Base-by-base conservation (phyloP, 1,140 invertebrate species). In the Chrysomallon squamiferum region DNA sequence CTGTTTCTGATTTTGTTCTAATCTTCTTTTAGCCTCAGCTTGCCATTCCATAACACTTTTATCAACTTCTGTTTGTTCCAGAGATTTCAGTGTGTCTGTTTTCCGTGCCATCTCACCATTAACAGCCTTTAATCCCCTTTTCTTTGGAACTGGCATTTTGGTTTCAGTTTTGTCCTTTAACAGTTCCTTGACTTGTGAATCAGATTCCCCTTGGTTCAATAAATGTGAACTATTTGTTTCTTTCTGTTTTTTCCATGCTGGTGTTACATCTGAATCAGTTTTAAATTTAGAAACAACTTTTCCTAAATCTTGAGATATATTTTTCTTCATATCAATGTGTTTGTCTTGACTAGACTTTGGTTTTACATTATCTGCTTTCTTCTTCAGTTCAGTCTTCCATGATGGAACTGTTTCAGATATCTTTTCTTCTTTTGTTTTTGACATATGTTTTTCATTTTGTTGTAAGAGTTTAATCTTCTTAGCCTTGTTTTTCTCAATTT, bases 1-100 rank as follows among this genome's bases (percentile, higher is more conserved):
- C 11, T 50, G 56, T 25, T 22, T 57, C 60, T 69, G 68, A 62
- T 60, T 63, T 32, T 33, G 27, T 33, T 63, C 69, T 65, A 73
- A 73, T 62, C 74, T 57, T 49, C 70, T 71, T 50, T 78, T 68
- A 18, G 74, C 77, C 27, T 78, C 80, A 35, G 70, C 58, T 50
- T 82, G 77, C 78, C 78, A 80, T 30, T 66, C 65, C 15, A 15
- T 15, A 38, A 15, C 35, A 38, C 15, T 15, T 7, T 15, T 15
- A 15, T 38, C 35, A 7, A 38, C 35, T 7, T 38, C 35, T 15
- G 15, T 38, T 15, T 38, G 35, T 38, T 38, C 35, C 15, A 15
- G 5, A 7, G 15, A 7, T 15, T 15, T 38, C 15, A 15, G 35
- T 38, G 6, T 38, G 15, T 38, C 35, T 15, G 35, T 15, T 15